A percentile compares a stretch with the other conserved stretches of the same genome.
Conservation (phyloP, 2,797 vertebrate genomes). For the Mus caroli region DNA sequence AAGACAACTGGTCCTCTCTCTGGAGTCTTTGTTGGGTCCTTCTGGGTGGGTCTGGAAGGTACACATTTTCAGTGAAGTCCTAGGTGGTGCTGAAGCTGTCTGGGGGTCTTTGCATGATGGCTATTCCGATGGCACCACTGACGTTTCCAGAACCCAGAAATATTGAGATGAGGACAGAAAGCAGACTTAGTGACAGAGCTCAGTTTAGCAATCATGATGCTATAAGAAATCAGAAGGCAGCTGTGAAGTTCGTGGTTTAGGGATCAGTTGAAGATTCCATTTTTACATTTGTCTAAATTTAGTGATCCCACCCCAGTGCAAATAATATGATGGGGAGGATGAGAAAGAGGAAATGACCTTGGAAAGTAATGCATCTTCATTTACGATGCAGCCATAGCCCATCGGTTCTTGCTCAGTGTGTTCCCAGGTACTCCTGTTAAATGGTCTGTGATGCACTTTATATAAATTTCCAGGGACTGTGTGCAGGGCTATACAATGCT, state of each 20-base stretch:
- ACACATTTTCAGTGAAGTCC: not conserved
- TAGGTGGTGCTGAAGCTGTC: not conserved
- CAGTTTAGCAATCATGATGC: not conserved
- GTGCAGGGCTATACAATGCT: not conserved
- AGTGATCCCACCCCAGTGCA: not conserved
- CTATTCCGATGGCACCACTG: fast-evolving
- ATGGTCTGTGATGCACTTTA: not conserved
- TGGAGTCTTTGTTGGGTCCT: not conserved
- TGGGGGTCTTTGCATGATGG: not conserved
- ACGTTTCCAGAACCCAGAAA: not conserved
- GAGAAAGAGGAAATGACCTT: not conserved
- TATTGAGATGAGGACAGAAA: too few species aligned
- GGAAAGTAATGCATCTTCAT: not conserved
- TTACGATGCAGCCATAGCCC: fast-evolving
- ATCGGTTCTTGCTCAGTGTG: not conserved
- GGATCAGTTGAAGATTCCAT: not conserved
- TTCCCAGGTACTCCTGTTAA: not conserved
- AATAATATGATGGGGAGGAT: not conserved
- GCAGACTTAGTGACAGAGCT: fast-evolving
- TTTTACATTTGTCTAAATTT: conserved; percentile 33
- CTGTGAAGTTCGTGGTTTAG: not conserved
- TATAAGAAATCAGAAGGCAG: not conserved
- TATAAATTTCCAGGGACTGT: not conserved
- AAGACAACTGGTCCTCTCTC: not conserved
- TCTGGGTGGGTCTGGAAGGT: not conserved